These are phyloP conservation scores for Natrix natrix DNA, from an alignment of 2,797 vertebrate species.

Conservation along the genomic window DNA sequence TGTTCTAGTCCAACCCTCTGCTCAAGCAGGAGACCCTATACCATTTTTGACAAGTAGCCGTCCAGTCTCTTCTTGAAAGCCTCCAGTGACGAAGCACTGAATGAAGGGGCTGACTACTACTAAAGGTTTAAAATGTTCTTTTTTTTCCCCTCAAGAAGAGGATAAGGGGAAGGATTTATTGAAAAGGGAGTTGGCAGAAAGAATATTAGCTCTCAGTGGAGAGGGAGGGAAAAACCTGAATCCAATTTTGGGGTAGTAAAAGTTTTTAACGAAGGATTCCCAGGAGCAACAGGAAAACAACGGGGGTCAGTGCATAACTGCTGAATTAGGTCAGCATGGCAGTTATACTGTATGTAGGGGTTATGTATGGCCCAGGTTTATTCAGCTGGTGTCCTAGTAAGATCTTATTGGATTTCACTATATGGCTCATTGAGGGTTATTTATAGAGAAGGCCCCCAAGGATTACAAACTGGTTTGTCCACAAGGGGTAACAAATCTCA, in stretches of 20 bases:
- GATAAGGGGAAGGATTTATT: not conserved
- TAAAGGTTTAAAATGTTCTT: not conserved
- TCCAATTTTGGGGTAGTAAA: not conserved
- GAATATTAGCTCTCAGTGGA: not conserved
- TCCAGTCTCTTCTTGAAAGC: not conserved
- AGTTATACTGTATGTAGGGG: too few relatives aligned
- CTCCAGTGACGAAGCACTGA: not conserved
- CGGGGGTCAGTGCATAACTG: not conserved
- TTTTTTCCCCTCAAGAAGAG: not conserved
- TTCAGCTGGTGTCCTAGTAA: not conserved
- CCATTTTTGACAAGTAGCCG: not conserved
- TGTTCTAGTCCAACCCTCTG: not conserved
- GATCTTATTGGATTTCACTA: not conserved
- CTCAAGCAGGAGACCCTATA: not conserved
- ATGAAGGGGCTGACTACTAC: not conserved
- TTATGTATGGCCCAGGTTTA: not conserved
- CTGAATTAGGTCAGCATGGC: not conserved
- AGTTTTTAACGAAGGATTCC: not conserved
- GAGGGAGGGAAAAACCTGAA: not conserved
- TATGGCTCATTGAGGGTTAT: not conserved
- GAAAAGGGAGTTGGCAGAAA: not conserved
- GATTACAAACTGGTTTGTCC: not conserved
- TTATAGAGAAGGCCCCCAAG: not conserved
- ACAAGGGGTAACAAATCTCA: not conserved
- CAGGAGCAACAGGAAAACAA: not conserved